These are phyloP conservation scores for Salmo trutta DNA, from an alignment of 2,797 vertebrate species.

Conservation along the genomic window DNA sequence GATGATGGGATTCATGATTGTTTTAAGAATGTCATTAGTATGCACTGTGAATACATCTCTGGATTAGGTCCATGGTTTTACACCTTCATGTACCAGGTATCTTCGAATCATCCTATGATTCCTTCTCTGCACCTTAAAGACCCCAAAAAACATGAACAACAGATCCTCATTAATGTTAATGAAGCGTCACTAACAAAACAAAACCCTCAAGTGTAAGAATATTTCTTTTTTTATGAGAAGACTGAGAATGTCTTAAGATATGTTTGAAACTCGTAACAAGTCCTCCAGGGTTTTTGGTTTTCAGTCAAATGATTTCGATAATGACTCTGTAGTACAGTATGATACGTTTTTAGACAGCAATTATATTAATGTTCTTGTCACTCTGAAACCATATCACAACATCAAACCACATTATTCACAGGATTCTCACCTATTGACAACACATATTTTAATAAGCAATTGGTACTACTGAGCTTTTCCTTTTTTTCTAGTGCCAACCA, in stretches of 20 bases:
- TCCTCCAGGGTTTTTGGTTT: too few species aligned
- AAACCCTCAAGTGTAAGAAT: too few species aligned
- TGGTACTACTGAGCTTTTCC: too few species aligned
- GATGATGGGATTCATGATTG: background rate
- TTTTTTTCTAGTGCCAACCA: too few species aligned
- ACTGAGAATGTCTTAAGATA: too few species aligned
- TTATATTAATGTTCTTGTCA: background rate
- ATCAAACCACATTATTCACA: background rate
- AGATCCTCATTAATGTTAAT: conserved; percentile 29
- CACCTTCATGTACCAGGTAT: conserved; percentile 1
- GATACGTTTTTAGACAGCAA: background rate
- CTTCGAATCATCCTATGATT: conserved; percentile 10
- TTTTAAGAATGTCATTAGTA: background rate
- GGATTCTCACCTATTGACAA: too few species aligned
- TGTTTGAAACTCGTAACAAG: too few species aligned
- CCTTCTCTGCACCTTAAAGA: conserved; percentile 13
- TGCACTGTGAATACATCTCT: background rate
- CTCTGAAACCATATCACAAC: background rate
- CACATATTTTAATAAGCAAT: background rate
- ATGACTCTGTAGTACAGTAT: background rate
- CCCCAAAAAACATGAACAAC: conserved; percentile 14
- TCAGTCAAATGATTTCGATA: background rate
- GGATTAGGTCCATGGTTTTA: background rate
- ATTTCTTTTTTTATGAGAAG: too few species aligned
- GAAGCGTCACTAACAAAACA: background rate